Conservation (phyloP, 2,797 vertebrate species). For the Ceyx erithaca region DNA sequence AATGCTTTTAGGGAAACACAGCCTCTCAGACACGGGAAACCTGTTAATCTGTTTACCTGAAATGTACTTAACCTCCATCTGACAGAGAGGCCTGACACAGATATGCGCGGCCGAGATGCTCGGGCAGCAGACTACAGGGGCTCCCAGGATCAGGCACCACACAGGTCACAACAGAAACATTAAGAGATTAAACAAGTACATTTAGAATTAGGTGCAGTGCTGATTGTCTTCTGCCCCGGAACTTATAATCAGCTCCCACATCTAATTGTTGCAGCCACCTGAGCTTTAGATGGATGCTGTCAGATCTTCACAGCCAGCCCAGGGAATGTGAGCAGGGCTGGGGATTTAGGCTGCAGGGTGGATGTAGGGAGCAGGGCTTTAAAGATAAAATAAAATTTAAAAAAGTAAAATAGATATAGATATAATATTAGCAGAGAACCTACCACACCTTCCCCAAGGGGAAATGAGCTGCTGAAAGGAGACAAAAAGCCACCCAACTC, state of each 20-base stretch:
- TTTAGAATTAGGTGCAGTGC: constrained; percentile 25
- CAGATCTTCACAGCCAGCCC: rapidly evolving
- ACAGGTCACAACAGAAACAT: neutral
- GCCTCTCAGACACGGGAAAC: constrained; percentile 60
- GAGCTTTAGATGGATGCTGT: neutral
- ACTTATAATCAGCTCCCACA: neutral
- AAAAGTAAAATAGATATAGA: neutral
- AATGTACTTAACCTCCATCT: constrained; percentile 73
- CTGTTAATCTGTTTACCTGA: constrained; percentile 75
- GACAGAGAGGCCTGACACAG: constrained; percentile 32
- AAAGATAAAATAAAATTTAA: neutral
- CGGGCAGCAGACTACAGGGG: neutral
- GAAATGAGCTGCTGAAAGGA: neutral
- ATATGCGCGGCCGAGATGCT: neutral
- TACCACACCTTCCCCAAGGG: neutral
- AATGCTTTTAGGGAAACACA: constrained; percentile 80
- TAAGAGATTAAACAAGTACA: constrained; percentile 48
- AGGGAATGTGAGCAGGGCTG: rapidly evolving
- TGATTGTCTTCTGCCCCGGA: constrained; percentile 28
- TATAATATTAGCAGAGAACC: neutral
- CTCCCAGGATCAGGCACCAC: neutral
- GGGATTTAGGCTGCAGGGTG: too few relatives aligned
- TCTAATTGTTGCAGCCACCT: neutral
- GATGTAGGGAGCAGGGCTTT: neutral
- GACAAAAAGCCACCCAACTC: neutral